Conservation (phyloP, 2,797 vertebrate species). For the Prunella strophiata region DNA sequence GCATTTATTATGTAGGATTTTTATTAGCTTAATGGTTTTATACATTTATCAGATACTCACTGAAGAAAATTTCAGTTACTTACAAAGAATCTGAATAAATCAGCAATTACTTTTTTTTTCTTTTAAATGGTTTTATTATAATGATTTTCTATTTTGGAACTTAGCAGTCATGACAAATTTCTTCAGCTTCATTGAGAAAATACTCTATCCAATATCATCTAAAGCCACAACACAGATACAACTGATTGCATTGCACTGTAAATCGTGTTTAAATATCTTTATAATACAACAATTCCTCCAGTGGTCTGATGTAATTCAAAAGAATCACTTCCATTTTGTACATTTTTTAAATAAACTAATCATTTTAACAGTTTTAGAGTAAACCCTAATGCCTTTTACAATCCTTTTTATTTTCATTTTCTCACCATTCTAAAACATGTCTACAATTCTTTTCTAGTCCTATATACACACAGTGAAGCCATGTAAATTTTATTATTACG, state of each 20-base stretch:
- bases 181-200: slow-evolving; percentile 42
- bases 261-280: neutral
- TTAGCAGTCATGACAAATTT: slow-evolving; percentile 4
- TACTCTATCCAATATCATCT: neutral
- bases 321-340: neutral
- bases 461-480: fast-evolving
- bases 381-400: neutral
- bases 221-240: neutral
- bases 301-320: neutral
- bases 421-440: neutral
- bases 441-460: neutral
- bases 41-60: slow-evolving; percentile 50
- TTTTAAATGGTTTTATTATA: neutral
- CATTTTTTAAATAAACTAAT: neutral
- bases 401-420: neutral
- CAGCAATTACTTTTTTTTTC: neutral
- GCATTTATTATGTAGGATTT: slow-evolving; percentile 53
- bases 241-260: neutral
- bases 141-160: slow-evolving; percentile 5
- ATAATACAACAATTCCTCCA: neutral
- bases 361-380: neutral
- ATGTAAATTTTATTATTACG: neutral
- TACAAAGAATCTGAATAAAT: slow-evolving; percentile 42
- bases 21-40: slow-evolving; percentile 65
- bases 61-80: slow-evolving; percentile 32